Conservation (phyloP, 2,113 vertebrate species). For the Dasyprocta punctata region DNA sequence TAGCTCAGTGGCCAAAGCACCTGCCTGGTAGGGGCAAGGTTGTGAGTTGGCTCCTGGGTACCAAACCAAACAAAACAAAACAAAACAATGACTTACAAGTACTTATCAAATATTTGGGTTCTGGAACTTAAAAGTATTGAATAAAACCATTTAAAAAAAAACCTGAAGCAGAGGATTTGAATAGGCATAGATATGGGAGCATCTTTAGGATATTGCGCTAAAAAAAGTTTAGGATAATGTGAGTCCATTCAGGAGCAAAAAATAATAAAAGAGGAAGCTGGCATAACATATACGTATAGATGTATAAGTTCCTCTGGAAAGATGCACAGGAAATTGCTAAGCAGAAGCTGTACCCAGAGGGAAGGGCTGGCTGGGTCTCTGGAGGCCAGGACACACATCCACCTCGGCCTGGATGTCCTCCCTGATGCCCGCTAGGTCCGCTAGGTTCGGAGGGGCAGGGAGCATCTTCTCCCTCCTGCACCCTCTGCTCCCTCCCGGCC, state of each 20-base stretch:
- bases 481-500: neutral
- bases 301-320: neutral
- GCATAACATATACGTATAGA: neutral
- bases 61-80: too few relatives aligned
- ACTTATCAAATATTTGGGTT: neutral
- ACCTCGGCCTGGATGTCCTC: neutral
- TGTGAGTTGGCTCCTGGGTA: too few relatives aligned
- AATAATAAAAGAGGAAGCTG: neutral
- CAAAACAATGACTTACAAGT: too few relatives aligned
- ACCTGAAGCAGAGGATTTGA: neutral
- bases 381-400: neutral
- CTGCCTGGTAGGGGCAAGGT: too few relatives aligned
- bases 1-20: too few relatives aligned
- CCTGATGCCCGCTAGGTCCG: neutral
- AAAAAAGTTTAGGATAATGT: neutral
- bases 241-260: neutral
- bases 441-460: neutral
- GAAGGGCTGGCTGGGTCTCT: neutral
- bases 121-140: neutral
- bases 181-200: neutral
- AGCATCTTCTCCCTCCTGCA: neutral
- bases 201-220: neutral
- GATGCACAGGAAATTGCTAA: neutral
- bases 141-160: neutral
- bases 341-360: neutral